Conservation (phyloP, 2,113 vertebrate genomes). For the Onychostruthus taczanowskii region DNA sequence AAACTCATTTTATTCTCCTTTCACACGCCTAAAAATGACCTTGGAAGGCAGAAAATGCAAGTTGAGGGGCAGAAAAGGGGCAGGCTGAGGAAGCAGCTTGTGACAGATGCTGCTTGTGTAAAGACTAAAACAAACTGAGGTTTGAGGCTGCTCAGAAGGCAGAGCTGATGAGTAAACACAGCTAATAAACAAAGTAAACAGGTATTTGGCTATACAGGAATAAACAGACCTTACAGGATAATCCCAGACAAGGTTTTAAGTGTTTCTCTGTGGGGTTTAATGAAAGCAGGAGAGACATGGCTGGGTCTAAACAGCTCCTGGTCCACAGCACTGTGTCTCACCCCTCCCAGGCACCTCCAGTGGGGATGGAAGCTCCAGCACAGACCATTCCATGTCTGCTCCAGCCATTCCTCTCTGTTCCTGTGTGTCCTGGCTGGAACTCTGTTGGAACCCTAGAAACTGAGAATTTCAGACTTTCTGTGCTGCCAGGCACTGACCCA, state of each 20-base stretch:
- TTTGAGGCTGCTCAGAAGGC: background rate
- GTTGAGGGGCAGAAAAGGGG: background rate
- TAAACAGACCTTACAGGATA: background rate
- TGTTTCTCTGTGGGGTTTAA: background rate
- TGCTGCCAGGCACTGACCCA: background rate
- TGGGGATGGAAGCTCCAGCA: background rate
- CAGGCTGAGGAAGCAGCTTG: background rate
- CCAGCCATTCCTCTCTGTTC: background rate
- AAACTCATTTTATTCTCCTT: background rate
- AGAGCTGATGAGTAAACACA: slow-evolving; percentile 9
- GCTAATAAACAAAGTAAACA: background rate
- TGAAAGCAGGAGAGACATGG: background rate
- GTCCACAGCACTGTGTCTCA: fast-evolving
- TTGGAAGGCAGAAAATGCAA: background rate
- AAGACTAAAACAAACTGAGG: background rate
- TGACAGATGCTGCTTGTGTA: background rate
- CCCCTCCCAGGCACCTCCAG: background rate
- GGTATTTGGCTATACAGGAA: background rate
- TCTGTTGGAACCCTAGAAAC: background rate
- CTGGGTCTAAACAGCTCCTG: background rate
- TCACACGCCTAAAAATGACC: fast-evolving
- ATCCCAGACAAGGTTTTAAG: background rate
- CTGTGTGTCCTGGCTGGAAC: background rate
- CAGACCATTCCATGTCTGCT: background rate
- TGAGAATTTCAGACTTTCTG: background rate